These are phyloP conservation scores for Thamnaconus septentrionalis DNA, from an alignment of 2,113 vertebrate species.

Conservation along the genomic window DNA sequence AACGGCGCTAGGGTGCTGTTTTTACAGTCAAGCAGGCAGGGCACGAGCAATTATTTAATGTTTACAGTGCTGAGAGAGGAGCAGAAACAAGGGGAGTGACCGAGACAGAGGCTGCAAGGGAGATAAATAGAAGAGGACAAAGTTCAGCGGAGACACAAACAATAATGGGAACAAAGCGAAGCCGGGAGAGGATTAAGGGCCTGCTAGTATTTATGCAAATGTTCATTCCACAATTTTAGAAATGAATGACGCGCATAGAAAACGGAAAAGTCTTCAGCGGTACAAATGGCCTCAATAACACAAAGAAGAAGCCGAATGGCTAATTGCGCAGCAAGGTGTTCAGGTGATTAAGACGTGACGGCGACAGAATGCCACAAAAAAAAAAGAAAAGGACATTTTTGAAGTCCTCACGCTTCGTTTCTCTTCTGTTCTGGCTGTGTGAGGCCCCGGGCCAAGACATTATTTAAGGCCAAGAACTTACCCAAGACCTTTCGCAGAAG, in stretches of 20 bases:
- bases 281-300: conserved; percentile 10
- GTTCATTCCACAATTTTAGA: conserved; percentile 36
- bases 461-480: neutral
- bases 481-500: neutral
- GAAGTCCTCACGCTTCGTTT: neutral
- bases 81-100: conserved; percentile 15
- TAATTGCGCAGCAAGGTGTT: conserved; percentile 1
- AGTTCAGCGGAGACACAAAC: conserved; percentile 22
- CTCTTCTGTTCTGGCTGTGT: neutral
- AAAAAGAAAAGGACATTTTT: neutral
- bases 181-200: conserved; percentile 24
- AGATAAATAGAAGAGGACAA: conserved; percentile 35
- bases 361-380: neutral
- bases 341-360: conserved; percentile 11
- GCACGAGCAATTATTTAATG: conserved; percentile 29
- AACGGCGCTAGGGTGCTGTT: conserved; percentile 3
- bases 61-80: conserved; percentile 14
- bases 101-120: conserved; percentile 8
- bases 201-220: conserved; percentile 43
- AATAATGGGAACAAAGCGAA: conserved; percentile 37
- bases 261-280: neutral
- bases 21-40: neutral
- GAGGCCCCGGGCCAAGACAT: neutral
- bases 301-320: neutral
- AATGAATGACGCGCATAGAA: conserved; percentile 30